Evolutionary conservation across 2,888 invertebrate genomes (phyloP), one percentile per base, ranked within the genome.

Genomic region (Sepioteuthis lessoniana): DNA sequence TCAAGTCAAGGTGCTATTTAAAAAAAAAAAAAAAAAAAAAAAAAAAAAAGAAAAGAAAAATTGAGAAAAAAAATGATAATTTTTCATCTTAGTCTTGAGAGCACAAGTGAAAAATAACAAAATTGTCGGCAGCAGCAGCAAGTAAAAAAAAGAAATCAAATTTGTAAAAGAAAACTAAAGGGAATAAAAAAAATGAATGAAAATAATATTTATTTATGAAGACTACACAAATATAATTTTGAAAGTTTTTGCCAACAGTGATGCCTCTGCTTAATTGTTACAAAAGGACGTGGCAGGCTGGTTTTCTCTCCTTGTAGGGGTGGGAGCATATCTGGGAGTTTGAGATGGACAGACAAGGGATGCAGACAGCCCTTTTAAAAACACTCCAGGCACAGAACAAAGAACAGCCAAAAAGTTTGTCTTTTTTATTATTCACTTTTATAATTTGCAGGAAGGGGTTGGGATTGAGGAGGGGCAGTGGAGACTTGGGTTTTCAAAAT

Each of bases 171-270:
- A 76, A 76, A 76, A 76, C 76, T 76, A 76, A 76, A 76, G 76
- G 55, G 76, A 76, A 76, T 76, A 19, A 50, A 55, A 76, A 76
- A 76, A 76, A 76, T 76, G 76, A 76, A 76, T 76, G 76, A 76
- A 76, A 76, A 76, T 76, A 76, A 76, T 76, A 76, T 76, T 76
- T 76, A 76, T 76, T 76, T 76, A 76, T 76, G n/a, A 76, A 76
- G 76, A 76, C 76, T 76, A 76, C 76, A 76, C 76, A 76, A 76
- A 76, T 76, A 76, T 76, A 76, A 35, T 76, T 76, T 76, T 76
- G 76, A 76, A 76, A 76, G 76, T 76, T 76, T 76, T 76, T 76
- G 76, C 76, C 76, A 76, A 76, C 76, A 76, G 76, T 76, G 76
- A 76, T 76, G 76, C 76, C 76, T 76, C 76, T 76, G 76, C n/a